These are phyloP conservation scores for Vanessa tameamea DNA, from an alignment of 1,140 invertebrate genomes.

Conservation along the genomic window DNA sequence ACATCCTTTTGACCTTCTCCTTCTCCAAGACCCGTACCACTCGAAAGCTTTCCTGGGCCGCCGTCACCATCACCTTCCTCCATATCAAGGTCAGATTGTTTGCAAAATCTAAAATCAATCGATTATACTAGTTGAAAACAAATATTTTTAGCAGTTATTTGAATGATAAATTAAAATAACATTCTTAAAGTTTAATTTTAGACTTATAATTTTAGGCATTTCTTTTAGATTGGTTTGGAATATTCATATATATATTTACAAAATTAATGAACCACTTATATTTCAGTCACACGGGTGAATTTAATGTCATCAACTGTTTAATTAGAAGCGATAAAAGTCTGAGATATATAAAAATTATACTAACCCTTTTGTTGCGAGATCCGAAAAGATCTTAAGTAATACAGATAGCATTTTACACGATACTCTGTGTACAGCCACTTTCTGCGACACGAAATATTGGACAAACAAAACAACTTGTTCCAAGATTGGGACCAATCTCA, in stretches of 20 bases:
- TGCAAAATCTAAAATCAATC: slow-evolving; percentile 89
- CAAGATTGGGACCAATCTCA: slow-evolving; percentile 85
- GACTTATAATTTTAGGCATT: too few relatives aligned
- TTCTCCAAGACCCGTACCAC: slow-evolving; percentile 93
- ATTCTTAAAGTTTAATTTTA: too few relatives aligned
- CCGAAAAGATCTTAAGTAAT: slow-evolving; percentile 91
- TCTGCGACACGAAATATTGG: slow-evolving; percentile 89
- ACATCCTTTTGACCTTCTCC: slow-evolving; percentile 97
- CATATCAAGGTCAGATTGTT: slow-evolving; percentile 92
- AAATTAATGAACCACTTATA: too few relatives aligned
- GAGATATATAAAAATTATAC: slow-evolving; percentile 24
- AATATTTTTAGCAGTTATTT: background rate
- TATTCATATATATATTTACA: too few relatives aligned
- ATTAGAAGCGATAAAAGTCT: background rate
- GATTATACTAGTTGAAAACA: slow-evolving; percentile 10
- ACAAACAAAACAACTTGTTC: slow-evolving; percentile 88
- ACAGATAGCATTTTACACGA: slow-evolving; percentile 92
- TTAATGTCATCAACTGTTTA: too few relatives aligned
- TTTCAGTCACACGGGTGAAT: too few relatives aligned
- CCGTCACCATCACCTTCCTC: slow-evolving; percentile 84
- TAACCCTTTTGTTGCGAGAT: slow-evolving; percentile 88
- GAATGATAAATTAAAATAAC: too few relatives aligned
- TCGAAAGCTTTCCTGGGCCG: slow-evolving; percentile 81
- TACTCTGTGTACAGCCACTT: slow-evolving; percentile 87
- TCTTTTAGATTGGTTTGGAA: too few relatives aligned